Evolutionary conservation across 2,113 vertebrate species (phyloP), one percentile per base, ranked within the genome.

Genomic region (Verasper variegatus): DNA sequence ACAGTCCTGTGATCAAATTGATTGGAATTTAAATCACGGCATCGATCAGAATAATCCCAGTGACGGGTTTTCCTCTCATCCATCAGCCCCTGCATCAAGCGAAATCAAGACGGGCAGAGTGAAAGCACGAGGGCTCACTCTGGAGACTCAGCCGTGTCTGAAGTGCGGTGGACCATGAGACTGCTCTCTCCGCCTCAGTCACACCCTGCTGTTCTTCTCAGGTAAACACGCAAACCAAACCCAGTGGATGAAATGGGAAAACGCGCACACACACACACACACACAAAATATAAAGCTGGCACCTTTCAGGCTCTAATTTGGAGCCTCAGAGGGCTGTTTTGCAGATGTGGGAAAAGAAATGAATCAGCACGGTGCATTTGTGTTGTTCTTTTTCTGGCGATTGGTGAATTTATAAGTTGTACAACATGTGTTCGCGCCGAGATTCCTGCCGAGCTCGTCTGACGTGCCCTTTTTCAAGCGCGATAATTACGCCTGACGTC

Each of bases 181-280:
- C 63, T 80, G 73, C 74, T 78, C 86, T 82, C 84, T 83, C 73
- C 85, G 69, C 85, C 82, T 87, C 86, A 81, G 75, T 85, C 86
- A 82, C 85, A 82, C 87, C 85, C 71, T 74, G 81, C 78, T 82
- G 78, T 86, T 84, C 78, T 71, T 84, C 71, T 68, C 83, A 83
- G 81, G 88, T 88, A 81, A 86, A 90, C 87, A 83, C 76, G 6
- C 78, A 82, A 63, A 71, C 77, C 55, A 72, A 86, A 70, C 59
- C 70, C 74, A 67, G 24, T n/a, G 49, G 68, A 68, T 57, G 21
- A 80, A 82, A 78, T 67, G 64, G 67, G 68, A 84, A 71, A 60
- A 74, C 20, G 24, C 45, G 27, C 47, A 51, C 26, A 26, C 49
- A 58, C 40, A 56, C 57, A 70, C 2, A 66, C 42, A 61, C 31